A percentile compares a stretch with the other conserved stretches of the same genome.
These are phyloP conservation scores for Gymnarchus niloticus DNA, from an alignment of 2,113 vertebrate species.

Conservation along the genomic window DNA sequence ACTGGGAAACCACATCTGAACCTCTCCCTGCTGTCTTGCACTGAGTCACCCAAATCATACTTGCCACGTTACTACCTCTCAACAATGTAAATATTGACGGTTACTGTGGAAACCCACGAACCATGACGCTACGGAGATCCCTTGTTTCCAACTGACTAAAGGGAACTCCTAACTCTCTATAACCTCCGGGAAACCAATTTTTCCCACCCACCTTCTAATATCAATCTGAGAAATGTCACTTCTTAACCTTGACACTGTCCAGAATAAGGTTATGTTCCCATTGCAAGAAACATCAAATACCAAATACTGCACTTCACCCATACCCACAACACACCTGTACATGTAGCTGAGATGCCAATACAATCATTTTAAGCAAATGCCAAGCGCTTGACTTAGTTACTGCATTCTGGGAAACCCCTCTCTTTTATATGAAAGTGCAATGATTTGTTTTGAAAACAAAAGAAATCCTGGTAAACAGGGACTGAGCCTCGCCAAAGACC, in stretches of 20 bases:
- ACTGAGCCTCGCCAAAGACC: not conserved
- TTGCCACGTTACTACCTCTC: not conserved
- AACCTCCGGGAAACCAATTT: not conserved
- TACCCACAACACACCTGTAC: not conserved
- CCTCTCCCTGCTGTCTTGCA: no score
- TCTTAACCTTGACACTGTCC: not conserved
- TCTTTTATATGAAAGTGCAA: not conserved
- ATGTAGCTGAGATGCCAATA: not conserved
- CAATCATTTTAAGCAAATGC: not conserved
- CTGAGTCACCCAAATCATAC: not conserved
- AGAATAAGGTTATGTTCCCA: no score
- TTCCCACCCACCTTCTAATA: not conserved
- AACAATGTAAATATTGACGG: constrained; percentile 22
- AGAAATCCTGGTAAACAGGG: not conserved
- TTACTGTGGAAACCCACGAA: constrained; percentile 29
- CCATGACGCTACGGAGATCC: not conserved
- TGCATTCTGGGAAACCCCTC: not conserved
- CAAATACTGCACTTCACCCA: not conserved
- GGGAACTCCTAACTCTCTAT: not conserved
- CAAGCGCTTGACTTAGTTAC: no score
- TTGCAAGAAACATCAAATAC: not conserved
- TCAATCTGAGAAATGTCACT: no score
- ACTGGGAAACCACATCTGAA: no score
- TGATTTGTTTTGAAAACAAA: not conserved
- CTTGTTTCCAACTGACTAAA: not conserved